These are phyloP conservation scores for Platycheirus albimanus DNA, from an alignment of 2,888 invertebrate genomes.

Conservation along the genomic window DNA sequence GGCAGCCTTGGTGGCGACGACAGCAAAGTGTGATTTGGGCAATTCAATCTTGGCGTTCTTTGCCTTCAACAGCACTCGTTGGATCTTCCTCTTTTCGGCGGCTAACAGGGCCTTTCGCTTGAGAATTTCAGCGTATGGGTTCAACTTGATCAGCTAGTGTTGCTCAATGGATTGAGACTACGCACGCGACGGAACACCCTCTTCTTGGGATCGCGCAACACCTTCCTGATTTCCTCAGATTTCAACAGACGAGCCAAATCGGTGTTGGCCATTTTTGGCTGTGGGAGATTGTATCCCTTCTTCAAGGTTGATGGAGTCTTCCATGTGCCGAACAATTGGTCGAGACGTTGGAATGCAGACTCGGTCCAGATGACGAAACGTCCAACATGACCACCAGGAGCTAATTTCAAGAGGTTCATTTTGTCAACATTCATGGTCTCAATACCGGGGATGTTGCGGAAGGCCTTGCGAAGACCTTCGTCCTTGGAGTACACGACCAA, in stretches of 20 bases:
- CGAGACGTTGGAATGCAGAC: conserved; percentile 96
- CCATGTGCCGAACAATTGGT: conserved; percentile 98
- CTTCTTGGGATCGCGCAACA: conserved; percentile 92
- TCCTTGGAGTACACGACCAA: conserved; percentile 97
- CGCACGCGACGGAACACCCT: conserved; percentile 90
- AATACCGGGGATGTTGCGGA: conserved; percentile 99
- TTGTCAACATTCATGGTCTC: conserved; percentile 95
- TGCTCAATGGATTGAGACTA: conserved; percentile 97
- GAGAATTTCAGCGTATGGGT: conserved; percentile 96
- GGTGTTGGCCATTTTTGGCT: conserved; percentile 98
- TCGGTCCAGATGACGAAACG: conserved; percentile 99
- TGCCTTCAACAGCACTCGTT: conserved; percentile 86
- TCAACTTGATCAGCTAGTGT: conserved; percentile 94
- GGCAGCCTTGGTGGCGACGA: conserved; percentile 80
- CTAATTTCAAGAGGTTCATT: conserved; percentile 96
- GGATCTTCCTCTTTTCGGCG: conserved; percentile 86
- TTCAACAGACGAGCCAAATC: conserved; percentile 96
- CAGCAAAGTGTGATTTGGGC: conserved; percentile 82
- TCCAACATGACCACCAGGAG: conserved; percentile 99
- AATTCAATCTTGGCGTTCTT: conserved; percentile 86
- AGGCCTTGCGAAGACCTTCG: conserved; percentile 96
- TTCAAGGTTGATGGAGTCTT: conserved; percentile 90
- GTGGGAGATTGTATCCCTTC: conserved; percentile 96
- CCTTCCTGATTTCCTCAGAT: conserved; percentile 97
- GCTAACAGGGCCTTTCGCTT: conserved; percentile 92